Base-by-base conservation (phyloP, 2,888 invertebrate species). In the Caenorhabditis sulstoni region DNA sequence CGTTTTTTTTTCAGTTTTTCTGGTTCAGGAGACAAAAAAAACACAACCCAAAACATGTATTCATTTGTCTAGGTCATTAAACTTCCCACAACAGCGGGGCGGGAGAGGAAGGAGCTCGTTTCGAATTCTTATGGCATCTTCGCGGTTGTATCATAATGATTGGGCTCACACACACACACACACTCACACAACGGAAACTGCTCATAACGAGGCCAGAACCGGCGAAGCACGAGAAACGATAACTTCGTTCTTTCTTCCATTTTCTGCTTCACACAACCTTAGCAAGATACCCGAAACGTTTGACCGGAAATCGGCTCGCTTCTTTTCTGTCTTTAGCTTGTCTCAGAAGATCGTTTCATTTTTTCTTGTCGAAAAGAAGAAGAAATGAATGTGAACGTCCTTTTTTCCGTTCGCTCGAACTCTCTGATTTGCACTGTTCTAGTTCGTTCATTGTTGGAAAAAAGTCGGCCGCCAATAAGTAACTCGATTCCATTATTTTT, bases 51-150 rank as follows among this genome's bases (percentile, higher is more conserved):
- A 75, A 67, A 65, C 61, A 75, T 66, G 61, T 62, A 66, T 75
- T 75, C 66, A 66, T 62, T 76, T 67, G 50, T n/a, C 57, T 49
- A 67, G 62, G 76, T 68, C 76, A 76, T 76, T 68, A 76, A 76
- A 76, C 64, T 29, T 29, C 29, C 29, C 61, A 49, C 53, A 58
- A 58, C 65, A 65, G 50, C 55, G 14, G 39, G 64, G 39, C 57
- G 11, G 50, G 58, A 68, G 64, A 64, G 76, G 64, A 76, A 64
- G 68, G 23, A 76, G 67, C 67, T 76, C 67, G 76, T 76, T 76
- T 62, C 68, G 76, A 76, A 76, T 76, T 76, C 76, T 76, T 76
- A 76, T 68, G 75, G 62, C 73, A 64, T 71, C 71, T 62, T 73
- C 73, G 73, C 64, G 50, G 73, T 73, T 73, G 73, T 73, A 73